Evolutionary conservation across 2,888 invertebrate species (phyloP).

Genomic region (Iphiclides podalirius): DNA sequence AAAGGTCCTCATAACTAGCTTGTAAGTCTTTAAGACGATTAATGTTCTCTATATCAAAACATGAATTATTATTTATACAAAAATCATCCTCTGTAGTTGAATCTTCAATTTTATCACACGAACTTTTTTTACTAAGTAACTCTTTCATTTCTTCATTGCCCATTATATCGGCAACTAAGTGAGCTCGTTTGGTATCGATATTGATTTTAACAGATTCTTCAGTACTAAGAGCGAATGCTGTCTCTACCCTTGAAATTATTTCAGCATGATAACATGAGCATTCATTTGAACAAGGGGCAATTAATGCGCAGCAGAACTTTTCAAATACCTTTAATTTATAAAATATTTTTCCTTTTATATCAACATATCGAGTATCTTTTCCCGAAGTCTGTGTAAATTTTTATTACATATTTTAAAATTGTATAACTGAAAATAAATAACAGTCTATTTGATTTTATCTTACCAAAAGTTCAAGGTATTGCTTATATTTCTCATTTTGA

Average conservation of each 20-base stretch:
- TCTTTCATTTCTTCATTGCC: slow-evolving; percentile 68
- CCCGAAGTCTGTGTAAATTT: slow-evolving; percentile 52
- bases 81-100: slow-evolving; percentile 29
- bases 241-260: slow-evolving; percentile 42
- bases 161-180: slow-evolving; percentile 70
- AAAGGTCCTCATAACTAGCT: slow-evolving; percentile 58
- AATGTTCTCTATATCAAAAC: slow-evolving; percentile 55
- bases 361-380: slow-evolving; percentile 57
- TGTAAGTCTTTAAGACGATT: slow-evolving; percentile 62
- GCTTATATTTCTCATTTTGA: slow-evolving; percentile 64
- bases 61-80: slow-evolving; percentile 35
- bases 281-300: slow-evolving; percentile 63
- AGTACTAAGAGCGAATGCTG: slow-evolving; percentile 50
- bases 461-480: slow-evolving; percentile 64
- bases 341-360: slow-evolving; percentile 67
- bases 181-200: slow-evolving; percentile 57
- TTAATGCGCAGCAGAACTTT: slow-evolving; percentile 63
- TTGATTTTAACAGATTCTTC: slow-evolving; percentile 36
- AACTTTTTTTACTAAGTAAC: slow-evolving; percentile 52
- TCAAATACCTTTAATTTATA: slow-evolving; percentile 68
- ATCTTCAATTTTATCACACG: slow-evolving; percentile 34
- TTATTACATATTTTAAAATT: neutral
- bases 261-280: slow-evolving; percentile 59
- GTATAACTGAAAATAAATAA: neutral
- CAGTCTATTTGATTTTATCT: neutral